Percentiles rank a stretch among this genome's conserved stretches.
These are phyloP conservation scores for Lasioglossum oenotherae DNA, from an alignment of 2,888 invertebrate genomes.

Conservation along the genomic window DNA sequence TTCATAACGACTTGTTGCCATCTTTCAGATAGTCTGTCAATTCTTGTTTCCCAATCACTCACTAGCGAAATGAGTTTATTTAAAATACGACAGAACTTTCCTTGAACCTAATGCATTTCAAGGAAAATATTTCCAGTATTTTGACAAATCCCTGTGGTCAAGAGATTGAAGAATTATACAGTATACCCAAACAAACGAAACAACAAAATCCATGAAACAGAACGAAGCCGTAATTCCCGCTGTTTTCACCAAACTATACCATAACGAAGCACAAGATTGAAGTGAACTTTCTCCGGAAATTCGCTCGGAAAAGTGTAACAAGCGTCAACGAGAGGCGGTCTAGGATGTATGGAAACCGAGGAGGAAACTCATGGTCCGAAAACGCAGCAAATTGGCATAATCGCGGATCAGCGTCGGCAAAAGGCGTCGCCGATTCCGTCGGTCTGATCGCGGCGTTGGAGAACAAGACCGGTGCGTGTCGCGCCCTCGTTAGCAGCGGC, in stretches of 20 bases:
- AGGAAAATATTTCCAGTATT: not conserved
- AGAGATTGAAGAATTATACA: not conserved
- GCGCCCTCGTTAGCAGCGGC: conserved; percentile 65
- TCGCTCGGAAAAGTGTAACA: not conserved
- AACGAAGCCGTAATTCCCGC: not conserved
- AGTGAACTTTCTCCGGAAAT: not conserved
- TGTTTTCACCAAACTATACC: not conserved
- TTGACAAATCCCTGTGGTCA: not conserved
- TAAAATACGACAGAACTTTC: too few relatives aligned
- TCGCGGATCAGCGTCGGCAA: conserved; percentile 57
- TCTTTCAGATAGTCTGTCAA: too few relatives aligned
- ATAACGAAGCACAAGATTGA: not conserved
- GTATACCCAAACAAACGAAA: not conserved
- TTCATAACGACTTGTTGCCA: too few relatives aligned
- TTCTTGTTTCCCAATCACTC: too few relatives aligned
- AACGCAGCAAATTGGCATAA: conserved; percentile 71
- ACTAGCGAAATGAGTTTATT: too few relatives aligned
- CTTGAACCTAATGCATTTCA: too few relatives aligned
- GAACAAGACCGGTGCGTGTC: conserved; percentile 65
- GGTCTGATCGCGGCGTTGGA: conserved; percentile 50
- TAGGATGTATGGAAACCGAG: not conserved
- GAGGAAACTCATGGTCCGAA: conserved; percentile 30
- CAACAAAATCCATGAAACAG: not conserved
- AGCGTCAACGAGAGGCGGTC: not conserved
- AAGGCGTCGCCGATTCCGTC: conserved; percentile 62